phyloP scores from a whole-genome alignment of 37 sponge, comb jelly and placozoan species.

The Halichondria panicea region DNA sequence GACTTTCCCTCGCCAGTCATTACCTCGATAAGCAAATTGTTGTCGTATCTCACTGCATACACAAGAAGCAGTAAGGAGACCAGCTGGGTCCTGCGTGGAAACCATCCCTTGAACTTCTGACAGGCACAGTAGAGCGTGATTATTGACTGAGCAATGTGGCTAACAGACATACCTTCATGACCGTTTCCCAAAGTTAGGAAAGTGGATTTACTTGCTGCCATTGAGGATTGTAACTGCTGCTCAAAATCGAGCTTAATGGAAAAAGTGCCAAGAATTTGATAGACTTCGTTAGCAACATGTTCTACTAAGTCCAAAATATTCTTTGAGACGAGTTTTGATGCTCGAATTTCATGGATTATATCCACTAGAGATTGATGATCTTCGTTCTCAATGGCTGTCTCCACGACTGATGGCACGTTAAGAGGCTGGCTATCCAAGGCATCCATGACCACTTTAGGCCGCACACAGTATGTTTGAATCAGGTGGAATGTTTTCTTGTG shows the following conservation, averaged over 20 bases:
- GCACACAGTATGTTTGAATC: background rate
- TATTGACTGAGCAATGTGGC: background rate
- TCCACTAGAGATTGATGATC: background rate
- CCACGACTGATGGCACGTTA: background rate
- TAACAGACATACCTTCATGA: background rate
- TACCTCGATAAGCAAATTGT: slow-evolving; percentile 20
- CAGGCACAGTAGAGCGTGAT: background rate
- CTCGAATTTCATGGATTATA: background rate
- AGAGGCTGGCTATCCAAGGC: background rate
- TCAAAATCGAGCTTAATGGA: background rate
- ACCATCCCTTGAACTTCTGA: background rate
- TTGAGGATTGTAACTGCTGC: background rate
- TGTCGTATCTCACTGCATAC: background rate
- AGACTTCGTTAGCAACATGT: background rate
- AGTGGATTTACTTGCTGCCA: background rate
- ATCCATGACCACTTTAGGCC: background rate
- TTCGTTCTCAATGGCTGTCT: background rate
- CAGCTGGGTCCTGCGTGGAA: slow-evolving; percentile 19
- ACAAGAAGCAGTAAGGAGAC: background rate
- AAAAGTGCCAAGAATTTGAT: background rate
- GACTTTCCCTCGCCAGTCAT: slow-evolving; percentile 48
- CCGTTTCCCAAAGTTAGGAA: background rate
- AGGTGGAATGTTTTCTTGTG: background rate
- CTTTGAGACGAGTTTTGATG: background rate
- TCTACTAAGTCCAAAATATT: background rate